Conservation (phyloP, 2,797 vertebrate genomes). For the Notoglanidium macrostoma region DNA sequence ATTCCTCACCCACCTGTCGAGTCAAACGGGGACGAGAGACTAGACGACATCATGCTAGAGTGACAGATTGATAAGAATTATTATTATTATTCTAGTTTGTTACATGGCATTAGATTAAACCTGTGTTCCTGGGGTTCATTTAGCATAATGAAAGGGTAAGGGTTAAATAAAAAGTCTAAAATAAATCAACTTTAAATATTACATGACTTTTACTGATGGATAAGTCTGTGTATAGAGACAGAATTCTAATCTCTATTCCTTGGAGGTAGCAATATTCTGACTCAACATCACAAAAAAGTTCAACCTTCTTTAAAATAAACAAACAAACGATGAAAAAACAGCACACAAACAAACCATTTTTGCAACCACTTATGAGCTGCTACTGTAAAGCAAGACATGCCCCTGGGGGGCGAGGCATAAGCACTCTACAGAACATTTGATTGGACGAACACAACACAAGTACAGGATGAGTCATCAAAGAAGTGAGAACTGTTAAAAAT, state of each 20-base stretch:
- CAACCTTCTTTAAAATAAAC: background rate
- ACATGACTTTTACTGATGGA: background rate
- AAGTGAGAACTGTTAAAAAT: background rate
- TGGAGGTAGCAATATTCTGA: background rate
- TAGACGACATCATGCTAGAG: background rate
- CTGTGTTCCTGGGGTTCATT: background rate
- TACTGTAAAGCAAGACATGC: background rate
- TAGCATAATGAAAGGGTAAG: background rate
- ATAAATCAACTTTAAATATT: background rate
- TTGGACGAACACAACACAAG: background rate
- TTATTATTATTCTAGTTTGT: background rate
- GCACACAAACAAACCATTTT: background rate
- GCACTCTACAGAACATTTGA: background rate
- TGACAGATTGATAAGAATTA: too few relatives aligned
- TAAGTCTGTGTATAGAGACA: background rate
- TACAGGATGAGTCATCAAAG: conserved; percentile 1
- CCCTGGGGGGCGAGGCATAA: background rate
- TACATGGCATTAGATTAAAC: background rate
- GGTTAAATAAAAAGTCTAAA: background rate
- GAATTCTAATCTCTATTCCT: background rate
- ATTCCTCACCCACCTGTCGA: too few relatives aligned
- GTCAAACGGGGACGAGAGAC: background rate
- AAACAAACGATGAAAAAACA: background rate
- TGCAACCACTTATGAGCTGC: background rate
- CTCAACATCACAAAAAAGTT: background rate